A percentile compares a stretch with the other conserved stretches of the same genome.
These are phyloP conservation scores for Tinamus major DNA, from an alignment of 2,797 vertebrate genomes.

Conservation along the genomic window DNA sequence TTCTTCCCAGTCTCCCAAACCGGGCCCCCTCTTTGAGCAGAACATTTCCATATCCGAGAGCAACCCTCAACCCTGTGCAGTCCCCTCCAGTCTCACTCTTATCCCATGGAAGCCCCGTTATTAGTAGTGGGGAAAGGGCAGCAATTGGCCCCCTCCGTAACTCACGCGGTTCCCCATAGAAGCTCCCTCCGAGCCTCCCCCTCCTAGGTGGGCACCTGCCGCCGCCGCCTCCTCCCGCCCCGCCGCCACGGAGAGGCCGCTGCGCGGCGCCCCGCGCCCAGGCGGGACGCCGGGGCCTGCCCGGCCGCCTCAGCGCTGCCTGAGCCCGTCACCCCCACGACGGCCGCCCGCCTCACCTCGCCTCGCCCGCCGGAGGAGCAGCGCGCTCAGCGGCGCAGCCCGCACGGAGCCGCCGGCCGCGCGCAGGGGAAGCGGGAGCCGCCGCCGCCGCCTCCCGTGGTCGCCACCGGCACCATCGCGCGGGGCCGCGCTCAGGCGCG, in stretches of 20 bases:
- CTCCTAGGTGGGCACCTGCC: background rate
- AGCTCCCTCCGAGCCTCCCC: background rate
- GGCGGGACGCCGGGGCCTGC: background rate
- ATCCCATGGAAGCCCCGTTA: background rate
- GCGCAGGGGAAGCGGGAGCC: background rate
- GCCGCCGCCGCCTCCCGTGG: background rate
- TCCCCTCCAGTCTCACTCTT: accelerated
- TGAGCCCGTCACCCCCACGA: background rate
- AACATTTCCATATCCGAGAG: background rate
- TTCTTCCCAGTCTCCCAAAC: background rate
- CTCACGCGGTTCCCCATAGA: background rate
- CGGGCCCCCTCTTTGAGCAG: background rate
- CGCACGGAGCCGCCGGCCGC: background rate
- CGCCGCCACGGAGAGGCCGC: no score
- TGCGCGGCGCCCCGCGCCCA: no score
- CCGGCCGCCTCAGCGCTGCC: no score
- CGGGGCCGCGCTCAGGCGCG: background rate
- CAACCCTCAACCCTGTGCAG: accelerated
- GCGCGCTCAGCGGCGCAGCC: background rate
- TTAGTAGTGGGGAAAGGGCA: background rate
- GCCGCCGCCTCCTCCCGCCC: background rate
- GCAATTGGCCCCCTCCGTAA: background rate
- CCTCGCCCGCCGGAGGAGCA: background rate
- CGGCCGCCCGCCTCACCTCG: background rate
- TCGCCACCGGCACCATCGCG: background rate